A percentile compares a stretch with the other conserved stretches of the same genome.
These are phyloP conservation scores for Aptenodytes forsteri DNA, from an alignment of 2,113 vertebrate genomes.

Conservation along the genomic window DNA sequence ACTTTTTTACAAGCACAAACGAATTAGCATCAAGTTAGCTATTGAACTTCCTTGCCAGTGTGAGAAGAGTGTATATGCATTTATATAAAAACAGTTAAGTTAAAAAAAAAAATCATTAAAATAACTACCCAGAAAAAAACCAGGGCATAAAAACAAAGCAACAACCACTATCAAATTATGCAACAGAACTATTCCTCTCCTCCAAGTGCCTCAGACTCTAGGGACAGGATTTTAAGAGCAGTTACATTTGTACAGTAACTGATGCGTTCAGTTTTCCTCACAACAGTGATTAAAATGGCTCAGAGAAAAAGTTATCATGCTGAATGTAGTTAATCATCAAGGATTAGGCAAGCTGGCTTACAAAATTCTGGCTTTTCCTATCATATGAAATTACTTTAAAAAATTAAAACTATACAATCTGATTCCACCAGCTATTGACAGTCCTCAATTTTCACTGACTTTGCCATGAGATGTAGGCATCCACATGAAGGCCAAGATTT, in stretches of 20 bases:
- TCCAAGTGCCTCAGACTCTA: neutral
- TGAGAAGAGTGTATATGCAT: neutral
- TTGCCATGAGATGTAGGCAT: neutral
- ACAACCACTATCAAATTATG: neutral
- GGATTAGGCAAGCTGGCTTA: slow-evolving; percentile 14
- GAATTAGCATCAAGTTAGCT: neutral
- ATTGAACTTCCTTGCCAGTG: neutral
- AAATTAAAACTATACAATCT: neutral
- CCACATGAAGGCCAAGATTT: neutral
- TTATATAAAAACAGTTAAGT: neutral
- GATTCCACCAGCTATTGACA: neutral
- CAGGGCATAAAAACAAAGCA: neutral
- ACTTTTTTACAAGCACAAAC: neutral
- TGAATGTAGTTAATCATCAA: neutral
- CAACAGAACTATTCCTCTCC: neutral
- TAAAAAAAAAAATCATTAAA: neutral
- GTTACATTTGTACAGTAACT: slow-evolving; percentile 33
- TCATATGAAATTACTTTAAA: neutral
- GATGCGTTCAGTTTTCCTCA: neutral
- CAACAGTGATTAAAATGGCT: slow-evolving; percentile 27
- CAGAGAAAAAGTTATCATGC: neutral
- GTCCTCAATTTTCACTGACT: neutral
- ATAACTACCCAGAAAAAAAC: neutral
- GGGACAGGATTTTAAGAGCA: slow-evolving; percentile 23
- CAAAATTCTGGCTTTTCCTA: neutral